Conservation (phyloP, 2,113 vertebrate genomes). For the Eupsittula cactorum region DNA sequence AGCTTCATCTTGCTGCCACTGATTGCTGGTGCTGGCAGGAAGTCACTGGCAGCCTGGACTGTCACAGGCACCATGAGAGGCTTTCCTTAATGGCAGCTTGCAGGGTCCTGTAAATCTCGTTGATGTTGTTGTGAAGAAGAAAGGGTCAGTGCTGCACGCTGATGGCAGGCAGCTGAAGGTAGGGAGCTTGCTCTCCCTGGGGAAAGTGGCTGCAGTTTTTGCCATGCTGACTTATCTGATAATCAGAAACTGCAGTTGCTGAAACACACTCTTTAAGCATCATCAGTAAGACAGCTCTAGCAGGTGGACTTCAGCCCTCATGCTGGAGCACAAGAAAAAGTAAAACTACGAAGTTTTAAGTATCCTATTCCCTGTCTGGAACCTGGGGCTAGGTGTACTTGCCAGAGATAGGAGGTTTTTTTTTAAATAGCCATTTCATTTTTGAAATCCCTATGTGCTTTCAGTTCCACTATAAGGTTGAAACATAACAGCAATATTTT, state of each 20-base stretch:
- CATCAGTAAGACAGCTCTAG: background rate
- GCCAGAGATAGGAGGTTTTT: background rate
- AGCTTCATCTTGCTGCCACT: background rate
- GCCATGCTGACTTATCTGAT: background rate
- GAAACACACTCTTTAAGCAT: constrained; percentile 37
- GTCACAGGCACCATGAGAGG: fast-evolving
- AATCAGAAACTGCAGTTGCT: background rate
- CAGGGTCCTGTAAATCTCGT: fast-evolving
- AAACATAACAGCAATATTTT: background rate
- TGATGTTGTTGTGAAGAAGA: background rate
- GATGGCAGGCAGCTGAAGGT: background rate
- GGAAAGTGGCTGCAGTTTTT: background rate
- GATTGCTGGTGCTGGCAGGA: fast-evolving
- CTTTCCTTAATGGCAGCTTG: background rate
- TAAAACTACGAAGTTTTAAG: background rate
- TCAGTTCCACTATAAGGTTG: background rate
- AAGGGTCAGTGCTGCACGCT: background rate
- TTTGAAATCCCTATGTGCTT: background rate
- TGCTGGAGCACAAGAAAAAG: background rate
- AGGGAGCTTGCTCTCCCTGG: background rate
- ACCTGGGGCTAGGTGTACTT: background rate
- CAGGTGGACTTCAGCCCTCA: constrained; percentile 20
- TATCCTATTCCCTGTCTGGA: background rate
- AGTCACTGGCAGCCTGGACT: background rate
- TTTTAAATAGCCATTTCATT: background rate